Conservation (phyloP, 1,140 invertebrate genomes). For the Chelonus insularis region DNA sequence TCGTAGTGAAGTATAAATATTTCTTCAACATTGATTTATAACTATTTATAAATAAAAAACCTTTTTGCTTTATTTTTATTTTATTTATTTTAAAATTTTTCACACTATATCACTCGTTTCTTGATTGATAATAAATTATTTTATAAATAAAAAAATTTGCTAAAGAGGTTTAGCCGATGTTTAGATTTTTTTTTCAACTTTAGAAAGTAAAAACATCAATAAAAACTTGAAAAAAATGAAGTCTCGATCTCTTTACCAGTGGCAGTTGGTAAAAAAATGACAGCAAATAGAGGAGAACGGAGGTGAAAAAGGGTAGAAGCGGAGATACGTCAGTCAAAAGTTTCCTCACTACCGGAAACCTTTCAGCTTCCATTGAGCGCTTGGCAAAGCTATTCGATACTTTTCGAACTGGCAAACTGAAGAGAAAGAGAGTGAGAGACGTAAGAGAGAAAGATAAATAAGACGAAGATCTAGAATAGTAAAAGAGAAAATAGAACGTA, state of each 20-base stretch:
- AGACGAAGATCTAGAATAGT: neutral
- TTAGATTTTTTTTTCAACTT: neutral
- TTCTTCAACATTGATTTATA: no score
- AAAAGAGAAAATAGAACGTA: neutral
- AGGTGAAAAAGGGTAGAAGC: constrained; percentile 16
- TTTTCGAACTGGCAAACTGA: constrained; percentile 35
- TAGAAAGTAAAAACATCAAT: neutral
- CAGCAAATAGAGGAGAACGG: neutral
- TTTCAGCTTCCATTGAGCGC: constrained; percentile 36
- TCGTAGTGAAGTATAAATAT: no score
- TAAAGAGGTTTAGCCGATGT: no score
- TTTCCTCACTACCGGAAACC: constrained; percentile 34
- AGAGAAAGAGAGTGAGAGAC: constrained; percentile 2
- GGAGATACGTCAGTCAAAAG: constrained; percentile 39
- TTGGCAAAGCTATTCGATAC: constrained; percentile 39
- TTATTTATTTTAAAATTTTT: no score
- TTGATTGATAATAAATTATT: no score
- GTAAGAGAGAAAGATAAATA: constrained; percentile 1
- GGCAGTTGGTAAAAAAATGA: neutral
- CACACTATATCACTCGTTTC: no score
- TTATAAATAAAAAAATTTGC: no score
- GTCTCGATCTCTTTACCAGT: neutral
- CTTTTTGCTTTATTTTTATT: no score
- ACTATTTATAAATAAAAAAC: no score
- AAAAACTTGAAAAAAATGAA: neutral